Base-by-base conservation (phyloP, 2,113 vertebrate species). In the Chitala chitala region DNA sequence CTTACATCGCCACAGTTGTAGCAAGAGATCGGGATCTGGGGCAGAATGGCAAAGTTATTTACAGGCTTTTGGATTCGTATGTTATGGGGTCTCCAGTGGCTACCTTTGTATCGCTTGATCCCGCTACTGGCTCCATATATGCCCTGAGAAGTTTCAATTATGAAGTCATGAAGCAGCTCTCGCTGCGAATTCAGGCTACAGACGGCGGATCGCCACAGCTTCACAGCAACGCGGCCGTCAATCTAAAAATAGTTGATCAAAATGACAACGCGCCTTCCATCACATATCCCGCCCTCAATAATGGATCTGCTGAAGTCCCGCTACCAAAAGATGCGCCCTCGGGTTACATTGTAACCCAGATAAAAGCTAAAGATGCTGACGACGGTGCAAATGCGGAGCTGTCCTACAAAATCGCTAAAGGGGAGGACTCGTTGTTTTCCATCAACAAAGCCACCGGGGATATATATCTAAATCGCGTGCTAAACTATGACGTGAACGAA, bases 121-220 rank as follows among this genome's bases (percentile, higher is more conserved):
- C 96, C 0, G 91, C 93, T 4, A 96, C 94, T 0, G 96, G 93
- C 9, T 93, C 94, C 3, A 87, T 98, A 65, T 98, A 98, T 29
- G 95, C 96, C 0, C 88, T 97, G 20, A 91, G 96, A 70, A 95
- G 94, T 8, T 97, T 98, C 73, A 96, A 98, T 83, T 94, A 95
- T 0, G 96, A 98, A 81, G 89, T 93, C 7, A 92, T 96, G 80
- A 92, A 90, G 76, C 91, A 94, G 76, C 51, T 98, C 17, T 94
- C 97, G 74, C 82, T 98, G 38, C 89, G 92, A 68, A 82, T 98
- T 69, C 94, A 93, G 72, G 96, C 96, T 0, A 94, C 89, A 4
- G 96, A 98, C 2, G 91, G 94, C 4, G 96, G 96, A 0, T 91
- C 92, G 51, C 96, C 96, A 0, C 94, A 92, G 86, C 94, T 98